Evolutionary conservation across 2,797 vertebrate species (phyloP).

Genomic region (Manis crassicaudata): DNA sequence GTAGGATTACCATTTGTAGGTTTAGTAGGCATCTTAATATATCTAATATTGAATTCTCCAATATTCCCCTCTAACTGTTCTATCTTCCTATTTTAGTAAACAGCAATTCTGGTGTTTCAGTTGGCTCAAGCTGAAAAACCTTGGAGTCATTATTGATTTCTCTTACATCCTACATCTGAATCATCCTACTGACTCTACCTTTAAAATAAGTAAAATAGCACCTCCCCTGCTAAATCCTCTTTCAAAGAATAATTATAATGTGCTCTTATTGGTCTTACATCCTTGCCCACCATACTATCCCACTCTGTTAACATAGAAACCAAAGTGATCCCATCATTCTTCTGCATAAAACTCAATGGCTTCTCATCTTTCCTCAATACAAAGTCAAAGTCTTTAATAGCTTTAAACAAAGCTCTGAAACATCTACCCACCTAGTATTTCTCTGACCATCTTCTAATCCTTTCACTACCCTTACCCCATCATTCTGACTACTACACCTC

Average conservation of each 20-base stretch:
- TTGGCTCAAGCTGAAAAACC: conserved; percentile 44
- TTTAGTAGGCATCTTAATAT: background rate
- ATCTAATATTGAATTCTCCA: background rate
- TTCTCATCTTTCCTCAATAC: background rate
- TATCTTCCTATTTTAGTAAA: conserved; percentile 38
- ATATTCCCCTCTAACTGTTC: background rate
- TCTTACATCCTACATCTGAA: background rate
- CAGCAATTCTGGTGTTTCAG: conserved; percentile 14
- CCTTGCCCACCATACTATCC: background rate
- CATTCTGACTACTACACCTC: background rate
- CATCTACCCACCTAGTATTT: background rate
- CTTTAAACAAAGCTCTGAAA: background rate
- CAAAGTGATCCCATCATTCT: background rate
- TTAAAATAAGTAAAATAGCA: background rate
- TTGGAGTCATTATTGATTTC: conserved; percentile 16
- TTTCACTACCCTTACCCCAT: background rate
- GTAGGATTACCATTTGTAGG: conserved; percentile 6
- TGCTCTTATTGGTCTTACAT: background rate
- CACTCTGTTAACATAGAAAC: background rate
- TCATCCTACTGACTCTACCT: background rate
- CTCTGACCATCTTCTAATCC: background rate
- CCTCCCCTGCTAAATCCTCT: background rate
- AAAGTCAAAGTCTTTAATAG: background rate
- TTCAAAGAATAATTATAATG: background rate
- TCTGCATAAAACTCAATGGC: background rate